A percentile compares a stretch with the other conserved stretches of the same genome.
Evolutionary conservation across 1,140 invertebrate species (phyloP).

Genomic region (Popillia japonica): DNA sequence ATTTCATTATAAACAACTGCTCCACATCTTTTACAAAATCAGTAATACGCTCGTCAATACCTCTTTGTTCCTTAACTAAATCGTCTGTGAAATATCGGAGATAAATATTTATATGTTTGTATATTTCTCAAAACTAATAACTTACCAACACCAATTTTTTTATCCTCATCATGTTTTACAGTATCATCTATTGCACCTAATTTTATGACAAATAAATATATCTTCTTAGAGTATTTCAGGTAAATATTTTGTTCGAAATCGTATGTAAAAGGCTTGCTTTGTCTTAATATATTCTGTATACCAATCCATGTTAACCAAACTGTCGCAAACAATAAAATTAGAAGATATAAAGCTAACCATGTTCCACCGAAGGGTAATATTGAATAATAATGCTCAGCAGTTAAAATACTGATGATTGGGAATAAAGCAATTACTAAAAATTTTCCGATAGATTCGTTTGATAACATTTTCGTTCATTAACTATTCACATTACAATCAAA

Average conservation of each 20-base stretch:
- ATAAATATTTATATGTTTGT: not conserved
- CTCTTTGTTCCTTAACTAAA: constrained; percentile 37
- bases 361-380: constrained; percentile 41
- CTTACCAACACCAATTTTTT: constrained; percentile 22
- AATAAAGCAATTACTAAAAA: not conserved
- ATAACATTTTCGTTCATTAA: constrained; percentile 2
- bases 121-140: no score
- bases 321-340: constrained; percentile 42
- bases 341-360: constrained; percentile 42
- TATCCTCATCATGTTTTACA: constrained; percentile 10
- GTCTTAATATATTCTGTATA: constrained; percentile 43
- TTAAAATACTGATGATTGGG: not conserved
- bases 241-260: constrained; percentile 40
- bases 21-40: constrained; percentile 53
- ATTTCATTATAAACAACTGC: constrained; percentile 54
- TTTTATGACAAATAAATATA: not conserved
- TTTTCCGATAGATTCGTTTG: constrained; percentile 1
- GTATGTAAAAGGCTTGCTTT: constrained; percentile 37
- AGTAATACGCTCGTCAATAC: constrained; percentile 47
- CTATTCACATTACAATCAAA: no score
- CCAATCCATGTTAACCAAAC: constrained; percentile 44
- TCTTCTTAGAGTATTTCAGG: constrained; percentile 31
- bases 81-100: constrained; percentile 13
- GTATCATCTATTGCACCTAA: not conserved
- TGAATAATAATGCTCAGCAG: constrained; percentile 25